Base-by-base conservation (phyloP, 1,140 invertebrate genomes). In the Drosophila erecta region DNA sequence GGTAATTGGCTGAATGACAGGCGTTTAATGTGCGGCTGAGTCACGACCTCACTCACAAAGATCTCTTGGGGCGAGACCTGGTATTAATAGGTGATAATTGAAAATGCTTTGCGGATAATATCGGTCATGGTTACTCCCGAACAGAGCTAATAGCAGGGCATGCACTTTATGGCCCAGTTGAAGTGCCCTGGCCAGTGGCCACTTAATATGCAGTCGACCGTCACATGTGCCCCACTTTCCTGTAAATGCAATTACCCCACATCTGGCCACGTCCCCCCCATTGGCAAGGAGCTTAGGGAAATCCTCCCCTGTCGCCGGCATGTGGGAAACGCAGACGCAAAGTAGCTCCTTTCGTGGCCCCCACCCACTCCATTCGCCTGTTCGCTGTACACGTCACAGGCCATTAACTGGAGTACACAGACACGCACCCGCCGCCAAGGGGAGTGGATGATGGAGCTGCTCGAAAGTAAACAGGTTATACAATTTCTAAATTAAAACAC, bases 401-500 rank as follows among this genome's bases (percentile, higher is more conserved):
- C 81, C 56, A 77, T 85, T 84, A 84, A 67, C 56, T 76, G 58
- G 54, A 60, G 76, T 79, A 76, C 43, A 66, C 35, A 51, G 33
- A 41, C 56, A 66, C 66, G 47, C 55, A 60, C 17, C 15, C 37
- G 40, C 15, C 46, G 56, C 57, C 22, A 12, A 27, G 37, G 17
- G 44, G 41, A 22, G 40, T 24, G 47, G 38, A 27, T 47, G 38
- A 20, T 47, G 41, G 44, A 15, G 56, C 67, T 61, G 53, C 76
- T 54, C 49, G 65, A 44, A 50, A 73, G 58, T 54, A 76, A 72
- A 65, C 78, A 62, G 79, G 61, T 81, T 81, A 76, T 60, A 83
- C 71, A 83, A 89, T 89, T 87, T 87, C 56, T 41, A 89, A 87
- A 87, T 87, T 67, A 76, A 83, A 89, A 81, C 49, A 53, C 69